Evolutionary conservation across 2,113 vertebrate genomes (phyloP).

Genomic region (Ailuropoda melanoleuca): DNA sequence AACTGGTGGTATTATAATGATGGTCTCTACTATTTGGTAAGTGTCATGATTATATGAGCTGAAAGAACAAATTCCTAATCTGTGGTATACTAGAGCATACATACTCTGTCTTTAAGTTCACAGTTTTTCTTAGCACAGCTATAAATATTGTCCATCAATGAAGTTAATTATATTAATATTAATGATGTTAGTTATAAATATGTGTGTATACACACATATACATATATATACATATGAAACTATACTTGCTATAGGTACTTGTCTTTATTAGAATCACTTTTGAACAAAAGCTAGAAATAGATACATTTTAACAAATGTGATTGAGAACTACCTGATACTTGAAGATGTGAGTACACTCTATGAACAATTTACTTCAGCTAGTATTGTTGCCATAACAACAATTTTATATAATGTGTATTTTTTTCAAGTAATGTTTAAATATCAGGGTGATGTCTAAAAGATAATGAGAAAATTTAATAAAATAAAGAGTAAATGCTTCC

Average conservation of each 20-base stretch:
- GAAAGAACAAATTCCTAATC: background rate
- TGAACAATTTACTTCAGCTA: background rate
- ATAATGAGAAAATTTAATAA: conserved; percentile 23
- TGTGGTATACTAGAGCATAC: background rate
- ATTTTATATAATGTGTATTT: background rate
- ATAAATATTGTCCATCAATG: background rate
- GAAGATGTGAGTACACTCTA: background rate
- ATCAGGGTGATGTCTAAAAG: background rate
- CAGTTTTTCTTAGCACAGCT: background rate
- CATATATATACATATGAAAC: background rate
- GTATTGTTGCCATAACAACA: background rate
- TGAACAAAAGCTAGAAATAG: background rate
- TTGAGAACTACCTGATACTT: background rate
- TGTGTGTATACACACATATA: background rate
- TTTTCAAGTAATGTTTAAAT: background rate
- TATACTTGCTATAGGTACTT: background rate
- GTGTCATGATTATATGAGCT: background rate
- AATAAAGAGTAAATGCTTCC: conserved; percentile 19
- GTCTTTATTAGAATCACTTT: background rate
- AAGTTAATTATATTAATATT: background rate
- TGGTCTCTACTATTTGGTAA: background rate
- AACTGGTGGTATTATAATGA: background rate
- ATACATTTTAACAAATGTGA: background rate
- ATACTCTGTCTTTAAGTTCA: background rate
- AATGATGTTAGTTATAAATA: background rate